These are phyloP conservation scores for Amphiduros pacificus DNA, from an alignment of 2,888 invertebrate genomes.

Conservation along the genomic window DNA sequence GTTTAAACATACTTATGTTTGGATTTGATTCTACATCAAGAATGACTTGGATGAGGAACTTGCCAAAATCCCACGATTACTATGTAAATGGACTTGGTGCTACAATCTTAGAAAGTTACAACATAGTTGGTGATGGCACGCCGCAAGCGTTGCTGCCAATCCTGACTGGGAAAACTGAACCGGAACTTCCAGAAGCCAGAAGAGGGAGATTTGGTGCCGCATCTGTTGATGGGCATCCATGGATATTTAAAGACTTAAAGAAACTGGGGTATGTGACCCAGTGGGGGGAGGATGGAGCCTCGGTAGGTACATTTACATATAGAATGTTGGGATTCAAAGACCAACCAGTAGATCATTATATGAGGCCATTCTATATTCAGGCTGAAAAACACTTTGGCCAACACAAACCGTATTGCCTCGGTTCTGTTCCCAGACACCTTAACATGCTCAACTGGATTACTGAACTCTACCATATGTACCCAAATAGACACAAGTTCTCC, in stretches of 20 bases:
- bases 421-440: conserved; percentile 72
- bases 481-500: conserved; percentile 74
- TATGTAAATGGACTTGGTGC: conserved; percentile 44
- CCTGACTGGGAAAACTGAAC: conserved; percentile 16
- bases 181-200: conserved; percentile 18
- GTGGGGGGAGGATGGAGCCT: conserved; percentile 84
- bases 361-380: conserved; percentile 69
- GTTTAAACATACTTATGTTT: conserved; percentile 67
- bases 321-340: conserved; percentile 81
- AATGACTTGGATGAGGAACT: conserved; percentile 61
- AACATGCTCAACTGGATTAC: conserved; percentile 59
- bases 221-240: conserved; percentile 77
- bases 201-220: conserved; percentile 64
- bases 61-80: conserved; percentile 48
- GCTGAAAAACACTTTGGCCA: conserved; percentile 5
- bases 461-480: conserved; percentile 68
- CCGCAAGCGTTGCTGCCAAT: conserved; percentile 22
- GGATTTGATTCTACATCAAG: conserved; percentile 86
- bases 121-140: conserved; percentile 25
- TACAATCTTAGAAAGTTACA: conserved; percentile 32
- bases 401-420: conserved; percentile 66
- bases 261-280: conserved; percentile 67
- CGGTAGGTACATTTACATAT: conserved; percentile 85
- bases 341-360: conserved; percentile 88
- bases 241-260: conserved; percentile 81